Evolutionary conservation across 2,797 vertebrate species (phyloP), one percentile per base, ranked within the genome.

Genomic region (Poecilia picta): DNA sequence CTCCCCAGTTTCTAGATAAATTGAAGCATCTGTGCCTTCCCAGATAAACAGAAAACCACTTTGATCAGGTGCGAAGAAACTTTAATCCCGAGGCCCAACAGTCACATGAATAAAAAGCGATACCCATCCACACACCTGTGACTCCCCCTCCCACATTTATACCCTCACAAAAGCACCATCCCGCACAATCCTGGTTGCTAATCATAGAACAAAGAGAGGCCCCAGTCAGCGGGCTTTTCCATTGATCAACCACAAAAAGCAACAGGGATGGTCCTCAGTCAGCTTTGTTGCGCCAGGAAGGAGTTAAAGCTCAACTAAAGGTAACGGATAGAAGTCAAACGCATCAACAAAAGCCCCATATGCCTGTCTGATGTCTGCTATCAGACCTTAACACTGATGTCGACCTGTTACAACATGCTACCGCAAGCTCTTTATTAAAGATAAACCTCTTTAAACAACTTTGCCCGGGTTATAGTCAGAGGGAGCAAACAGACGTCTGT

Each of bases 181-280:
- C 81, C 76, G 79, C 74, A 82, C 80, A 82, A 83, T 83, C 77
- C 83, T 73, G 77, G 81, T 72, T 74, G 91, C 91, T 95, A 94
- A 95, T 95, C 93, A 90, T 79, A 89, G 91, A 90, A 95, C 91
- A 94, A 93, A 94, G 81, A 89, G 85, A 88, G 81, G 82, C 87
- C 85, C 84, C 89, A 82, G 90, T 90, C 92, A 88, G 90, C 91
- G 78, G 87, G 83, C 81, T 66, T 72, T 87, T 82, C 85, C 85
- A 91, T 87, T 94, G 93, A 95, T 91, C 85, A 79, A 87, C 85
- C 71, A 81, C 78, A 90, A 85, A 91, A 77, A 83, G 88, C 84
- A 71, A 81, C 68, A 45, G 81, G 80, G 84, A 89, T 81, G 83
- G 84, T 76, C 74, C 13, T 77, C 88, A 75, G 84, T 72, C 76